Evolutionary conservation across 2,888 invertebrate genomes (phyloP), one percentile per base, ranked within the genome.

Genomic region (Adelognathus sp.): DNA sequence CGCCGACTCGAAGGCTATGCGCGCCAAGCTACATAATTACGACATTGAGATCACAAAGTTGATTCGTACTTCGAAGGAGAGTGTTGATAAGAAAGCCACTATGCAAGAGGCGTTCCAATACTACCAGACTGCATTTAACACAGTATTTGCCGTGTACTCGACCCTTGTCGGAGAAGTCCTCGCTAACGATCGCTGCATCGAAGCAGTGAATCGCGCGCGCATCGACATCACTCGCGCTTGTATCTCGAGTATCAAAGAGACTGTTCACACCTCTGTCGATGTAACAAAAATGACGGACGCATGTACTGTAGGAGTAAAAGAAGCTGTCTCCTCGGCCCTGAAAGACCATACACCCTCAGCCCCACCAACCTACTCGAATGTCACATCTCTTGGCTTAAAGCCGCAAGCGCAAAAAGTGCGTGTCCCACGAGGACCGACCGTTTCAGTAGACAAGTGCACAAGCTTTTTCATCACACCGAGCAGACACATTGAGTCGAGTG

Each of bases 51-150:
- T 64, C 7, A 18, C 46, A 11, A 39, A 41, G 31, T 16, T 54
- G 14, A 29, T 67, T 14, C 54, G 44, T 3, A 41, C 9, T n/a
- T 52, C 52, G 1, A 67, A 67, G 21, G 27, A 56, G 18, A 27
- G n/a, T 5, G 39, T 56, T 3, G 67, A 54, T 6, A 56, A 67
- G 18, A 67, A 67, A 44, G 9, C 39, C 6, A 39, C 67, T 27
- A 24, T 67, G 1, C 54, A 67, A 41, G 54, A 67, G 16, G 54
- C 56, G 2, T 54, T 56, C 24, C 18, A 41, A 18, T 39, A 67
- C 6, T 67, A 67, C n/a, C 67, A 67, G 24, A 67, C 54, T 1
- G 67, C 67, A 3, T 67, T 67, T 6, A 67, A 56, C 18, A 27
- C 56, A 4, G 67, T 67, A 11, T 67, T 44, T 54, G n/a, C 67